A percentile compares a stretch with the other conserved stretches of the same genome.
Conservation (phyloP, 2,888 invertebrate species). For the Ptilodon capucinus region DNA sequence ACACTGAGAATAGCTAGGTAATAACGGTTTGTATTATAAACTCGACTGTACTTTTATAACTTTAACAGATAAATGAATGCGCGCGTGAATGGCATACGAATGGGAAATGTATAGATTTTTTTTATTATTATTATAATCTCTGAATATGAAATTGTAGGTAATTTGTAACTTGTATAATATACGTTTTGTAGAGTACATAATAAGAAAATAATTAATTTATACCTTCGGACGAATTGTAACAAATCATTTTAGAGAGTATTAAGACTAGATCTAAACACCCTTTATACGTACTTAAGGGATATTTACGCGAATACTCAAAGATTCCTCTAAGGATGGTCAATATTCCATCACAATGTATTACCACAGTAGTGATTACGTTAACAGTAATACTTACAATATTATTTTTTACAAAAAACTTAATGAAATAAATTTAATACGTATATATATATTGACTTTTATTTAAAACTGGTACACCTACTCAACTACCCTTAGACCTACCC, state of each 20-base stretch:
- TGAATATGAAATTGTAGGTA: conserved; percentile 24
- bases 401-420: conserved; percentile 66
- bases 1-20: conserved; percentile 41
- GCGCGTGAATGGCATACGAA: conserved; percentile 42
- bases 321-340: conserved; percentile 53
- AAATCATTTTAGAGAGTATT: conserved; percentile 25
- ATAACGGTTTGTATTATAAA: conserved; percentile 72
- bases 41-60: conserved; percentile 64
- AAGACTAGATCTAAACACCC: conserved; percentile 24
- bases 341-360: conserved; percentile 76
- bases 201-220: conserved; percentile 47
- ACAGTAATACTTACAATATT: conserved; percentile 58
- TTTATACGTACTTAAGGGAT: conserved; percentile 27
- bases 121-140: conserved; percentile 37
- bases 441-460: conserved; percentile 41
- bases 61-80: conserved; percentile 41
- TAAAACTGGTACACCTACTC: conserved; percentile 2
- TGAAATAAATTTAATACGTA: conserved; percentile 66
- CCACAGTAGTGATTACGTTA: conserved; percentile 70
- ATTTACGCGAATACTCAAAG: conserved; percentile 59
- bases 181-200: conserved; percentile 55
- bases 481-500: neutral
- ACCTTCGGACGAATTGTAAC: conserved; percentile 24
- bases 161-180: conserved; percentile 46
- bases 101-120: conserved; percentile 51